These are phyloP conservation scores for Alosa sapidissima DNA, from an alignment of 2,797 vertebrate species.

Conservation along the genomic window DNA sequence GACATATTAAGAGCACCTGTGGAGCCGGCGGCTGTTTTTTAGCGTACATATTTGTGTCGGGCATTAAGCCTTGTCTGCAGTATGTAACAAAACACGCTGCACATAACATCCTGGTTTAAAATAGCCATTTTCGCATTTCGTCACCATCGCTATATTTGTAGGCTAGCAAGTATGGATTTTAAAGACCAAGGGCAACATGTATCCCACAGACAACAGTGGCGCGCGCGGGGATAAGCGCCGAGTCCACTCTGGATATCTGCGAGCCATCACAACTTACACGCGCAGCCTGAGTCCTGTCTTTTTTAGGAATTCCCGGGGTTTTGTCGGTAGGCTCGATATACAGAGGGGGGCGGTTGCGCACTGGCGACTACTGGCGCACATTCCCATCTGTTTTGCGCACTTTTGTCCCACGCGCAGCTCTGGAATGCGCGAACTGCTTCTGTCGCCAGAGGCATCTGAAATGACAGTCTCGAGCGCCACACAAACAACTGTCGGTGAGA, in stretches of 20 bases:
- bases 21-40: constrained; percentile 45
- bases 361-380: neutral
- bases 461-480: constrained; percentile 60
- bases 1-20: neutral
- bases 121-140: constrained; percentile 62
- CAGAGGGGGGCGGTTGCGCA: neutral
- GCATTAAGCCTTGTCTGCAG: constrained; percentile 43
- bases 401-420: constrained; percentile 52
- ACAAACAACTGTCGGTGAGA: constrained; percentile 56
- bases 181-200: constrained; percentile 45
- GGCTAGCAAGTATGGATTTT: constrained; percentile 45
- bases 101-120: constrained; percentile 55
- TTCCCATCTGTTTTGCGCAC: neutral
- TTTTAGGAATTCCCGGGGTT: neutral
- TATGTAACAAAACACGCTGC: constrained; percentile 55
- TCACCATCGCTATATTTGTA: constrained; percentile 59
- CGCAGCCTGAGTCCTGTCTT: neutral
- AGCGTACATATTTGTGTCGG: constrained; percentile 58
- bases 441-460: constrained; percentile 63
- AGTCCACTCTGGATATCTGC: neutral
- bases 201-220: neutral
- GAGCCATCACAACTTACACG: neutral
- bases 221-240: neutral
- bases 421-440: constrained; percentile 60
- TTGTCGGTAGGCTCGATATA: neutral